Evolutionary conservation across 2,888 invertebrate species (phyloP), one percentile per base, ranked within the genome.

Genomic region (Drosophila paramelanica): DNA sequence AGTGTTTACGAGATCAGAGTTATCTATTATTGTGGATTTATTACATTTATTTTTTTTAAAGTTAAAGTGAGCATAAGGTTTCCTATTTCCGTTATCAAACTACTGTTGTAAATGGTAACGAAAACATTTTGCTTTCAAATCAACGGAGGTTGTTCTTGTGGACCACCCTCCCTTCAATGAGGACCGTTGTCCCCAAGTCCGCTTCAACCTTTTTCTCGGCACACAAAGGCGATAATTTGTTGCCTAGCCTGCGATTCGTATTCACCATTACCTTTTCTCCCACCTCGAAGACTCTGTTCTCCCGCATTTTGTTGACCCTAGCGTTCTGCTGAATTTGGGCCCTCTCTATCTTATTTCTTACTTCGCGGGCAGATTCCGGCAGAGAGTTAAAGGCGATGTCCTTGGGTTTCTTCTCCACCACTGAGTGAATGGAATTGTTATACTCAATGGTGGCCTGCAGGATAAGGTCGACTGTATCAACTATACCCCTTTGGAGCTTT

Each of bases 41-140:
- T 17, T 17, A 17, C 17, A 17, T 17, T 17, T 17, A 17, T 17
- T 27, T 27, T 27, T 27, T 27, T 2, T 27, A 45, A 3, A 1
- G 45, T 27, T n/a, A 45, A n/a, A 5, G n/a, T 45, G 5, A 45
- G 45, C 45, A 45, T 25, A 5, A 45, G 43, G 13, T 45, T n/a
- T 13, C n/a, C n/a, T n/a, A 38, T 4, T 31, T 46, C 41, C 2
- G 20, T 7, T 8, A 27, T 27, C 6, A 25, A 41, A 6, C 17
- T 43, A 43, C 23, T 25, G 8, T 17, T 13, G n/a, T 17, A 27
- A 27, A 1, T 4, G 27, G 27, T 27, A 41, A 17, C n/a, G 6
- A 41, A n/a, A n/a, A 39, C 14, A 39, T 39, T 3, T 1, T n/a
- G n/a, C 1, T 39, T 14, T 14, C 2, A 13, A 39, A 1, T n/a